Base-by-base conservation (phyloP, 2,888 invertebrate species). In the Argynnis bischoffii region DNA sequence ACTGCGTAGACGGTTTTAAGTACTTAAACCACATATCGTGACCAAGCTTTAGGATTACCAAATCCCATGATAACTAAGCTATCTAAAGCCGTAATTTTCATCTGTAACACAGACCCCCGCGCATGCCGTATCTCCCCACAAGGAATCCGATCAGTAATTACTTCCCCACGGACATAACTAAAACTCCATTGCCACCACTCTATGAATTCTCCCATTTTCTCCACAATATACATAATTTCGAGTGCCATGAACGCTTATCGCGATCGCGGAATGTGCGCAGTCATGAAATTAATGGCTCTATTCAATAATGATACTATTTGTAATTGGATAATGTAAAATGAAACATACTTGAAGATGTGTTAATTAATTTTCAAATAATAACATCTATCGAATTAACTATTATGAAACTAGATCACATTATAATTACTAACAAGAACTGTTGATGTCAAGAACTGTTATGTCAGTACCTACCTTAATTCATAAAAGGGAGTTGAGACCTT, bases 141-240 rank as follows among this genome's bases (percentile, higher is more conserved):
- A 81, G 79, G 82, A 78, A 78, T 74, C 74, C 82, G 80, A 87
- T 86, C 88, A 82, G 86, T 85, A 87, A 87, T 87, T 86, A 86
- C 83, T 82, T 76, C 79, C 78, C 85, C 81, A 74, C 74, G 72
- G 72, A 71, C 82, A 81, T 82, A 69, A 71, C 85, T 80, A 79
- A 79, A 82, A 81, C 78, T 84, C 81, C 79, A 86, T 84, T 83
- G 82, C 78, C 68, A 74, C 77, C 72, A 72, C 63, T 66, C 73
- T 67, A 78, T 78, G 67, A 69, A 50, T 75, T 76, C 78, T 75
- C 78, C 75, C 75, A 76, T 78, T 77, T 78, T 78, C 76, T 75
- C 76, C 75, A 74, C 76, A 77, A 79, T 78, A 78, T 76, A 79
- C 73, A 74, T 68, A 74, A 75, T 73, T 69, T 64, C 53, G 69